Evolutionary conservation across 23 tunicate species (phyloP), one percentile per base, ranked within the genome.

Genomic region (Trididemnum clinides): DNA sequence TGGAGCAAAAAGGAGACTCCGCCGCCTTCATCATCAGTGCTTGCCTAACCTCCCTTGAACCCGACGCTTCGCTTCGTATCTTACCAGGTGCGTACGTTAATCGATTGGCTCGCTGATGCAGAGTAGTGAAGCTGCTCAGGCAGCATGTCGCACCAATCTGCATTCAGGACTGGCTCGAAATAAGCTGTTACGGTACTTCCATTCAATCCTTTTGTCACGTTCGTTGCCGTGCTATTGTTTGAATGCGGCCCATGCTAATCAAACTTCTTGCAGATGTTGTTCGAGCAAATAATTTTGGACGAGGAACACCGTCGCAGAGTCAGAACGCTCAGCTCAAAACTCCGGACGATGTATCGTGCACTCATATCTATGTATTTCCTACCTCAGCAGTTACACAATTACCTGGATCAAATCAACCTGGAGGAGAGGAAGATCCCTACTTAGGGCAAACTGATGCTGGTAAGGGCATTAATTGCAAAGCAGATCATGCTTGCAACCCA

Each of bases 41-140:
- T 33, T 94, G 98, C 77, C 50, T 94, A 33, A 94, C 87, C 0
- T 94, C 98, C n/a, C 80, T 89, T 4, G 98, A 89, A 64, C 98
- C 98, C 18, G 98, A 94, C 44, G 87, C 84, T 28, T 73, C 94
- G 0, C 80, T 89, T 29, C 86, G 88, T 64, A 63, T 94, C 25
- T 65, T 94, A 81, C 90, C 98, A 37, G 90, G 95, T 90, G 78
- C 23, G 19, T 81, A 0, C 54, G 10, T n/a, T n/a, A n/a, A n/a
- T n/a, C n/a, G n/a, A n/a, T n/a, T n/a, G n/a, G n/a, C n/a, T n/a
- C n/a, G n/a, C n/a, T n/a, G n/a, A n/a, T n/a, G n/a, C n/a, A n/a
- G n/a, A n/a, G n/a, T n/a, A n/a, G n/a, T n/a, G n/a, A n/a, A n/a
- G n/a, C n/a, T n/a, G n/a, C n/a, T n/a, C n/a, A n/a, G n/a, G n/a